Evolutionary conservation across 2,113 vertebrate genomes (phyloP), one percentile per base, ranked within the genome.

Genomic region (Alosa alosa): DNA sequence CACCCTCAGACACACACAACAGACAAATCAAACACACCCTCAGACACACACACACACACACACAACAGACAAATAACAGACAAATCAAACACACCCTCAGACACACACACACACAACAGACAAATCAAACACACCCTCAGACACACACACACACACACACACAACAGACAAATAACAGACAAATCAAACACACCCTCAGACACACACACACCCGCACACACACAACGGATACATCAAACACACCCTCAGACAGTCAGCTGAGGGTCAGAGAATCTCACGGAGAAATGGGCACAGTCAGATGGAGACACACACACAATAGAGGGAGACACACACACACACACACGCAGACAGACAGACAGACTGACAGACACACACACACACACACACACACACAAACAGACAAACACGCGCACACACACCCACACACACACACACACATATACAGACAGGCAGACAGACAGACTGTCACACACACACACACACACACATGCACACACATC

Each of bases 381-480:
- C 55, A 18, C 55, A 1, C 55, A 57, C 55, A 1, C 55, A 57
- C 55, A 1, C 15, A 57, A 1, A 1, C 55, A 57, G 5, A 2
- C 55, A 57, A 1, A 57, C 55, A 57, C 0, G 13, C 17, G 22
- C 55, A 20, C 55, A 57, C 15, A 57, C 10, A 20, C 55, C 0
- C 55, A 57, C 55, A 57, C 31, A 31, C 68, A 55, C 82, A 83
- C 49, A 55, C 82, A 60, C 15, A 60, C 25, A n/a, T 3, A 45
- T 39, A 57, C 83, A 57, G 0, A 25, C 82, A 83, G 13, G 4
- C 57, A 64, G 1, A 7, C 57, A 64, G 18, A 64, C 57, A 64
- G 20, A 47, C 57, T 72, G 17, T 11, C n/a, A 64, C 25, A 84
- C 52, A 39, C 84, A 86, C 78, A 60, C 78, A 60, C 57, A 60